A percentile compares a stretch with the other conserved stretches of the same genome.
These are phyloP conservation scores for Oligia strigilis DNA, from an alignment of 2,888 invertebrate genomes.

Conservation along the genomic window DNA sequence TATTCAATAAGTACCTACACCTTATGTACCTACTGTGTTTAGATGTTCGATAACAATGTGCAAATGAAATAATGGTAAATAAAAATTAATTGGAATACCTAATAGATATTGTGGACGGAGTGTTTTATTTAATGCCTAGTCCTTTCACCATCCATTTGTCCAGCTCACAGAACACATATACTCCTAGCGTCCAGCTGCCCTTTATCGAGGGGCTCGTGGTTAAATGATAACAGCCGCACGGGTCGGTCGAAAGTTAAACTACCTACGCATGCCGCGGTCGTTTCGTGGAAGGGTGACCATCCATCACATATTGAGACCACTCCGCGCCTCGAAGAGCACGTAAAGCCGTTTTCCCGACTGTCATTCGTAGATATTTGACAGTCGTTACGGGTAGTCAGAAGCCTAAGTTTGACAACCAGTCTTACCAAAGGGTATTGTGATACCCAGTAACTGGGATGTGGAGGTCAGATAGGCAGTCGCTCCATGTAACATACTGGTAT, in stretches of 20 bases:
- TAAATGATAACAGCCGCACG: background rate
- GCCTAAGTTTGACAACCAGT: background rate
- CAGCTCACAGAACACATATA: background rate
- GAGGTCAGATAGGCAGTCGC: background rate
- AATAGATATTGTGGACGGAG: constrained; percentile 80
- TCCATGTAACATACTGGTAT: background rate
- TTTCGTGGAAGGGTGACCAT: background rate
- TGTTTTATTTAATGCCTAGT: constrained; percentile 73
- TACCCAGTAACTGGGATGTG: background rate
- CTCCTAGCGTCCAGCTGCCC: background rate
- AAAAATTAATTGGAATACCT: constrained; percentile 74
- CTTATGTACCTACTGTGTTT: constrained; percentile 54
- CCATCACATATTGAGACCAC: background rate
- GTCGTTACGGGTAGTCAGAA: background rate
- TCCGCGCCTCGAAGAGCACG: background rate
- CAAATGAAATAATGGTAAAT: constrained; percentile 79
- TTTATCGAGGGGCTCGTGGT: too few relatives aligned
- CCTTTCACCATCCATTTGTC: background rate
- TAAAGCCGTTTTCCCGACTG: background rate
- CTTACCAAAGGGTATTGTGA: background rate
- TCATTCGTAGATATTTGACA: background rate
- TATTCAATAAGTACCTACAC: constrained; percentile 36
- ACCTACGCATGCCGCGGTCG: background rate
- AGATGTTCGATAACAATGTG: constrained; percentile 74
- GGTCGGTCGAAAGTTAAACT: background rate